Evolutionary conservation across 1,140 invertebrate species (phyloP), one percentile per base, ranked within the genome.

Genomic region (Argopecten irradians): DNA sequence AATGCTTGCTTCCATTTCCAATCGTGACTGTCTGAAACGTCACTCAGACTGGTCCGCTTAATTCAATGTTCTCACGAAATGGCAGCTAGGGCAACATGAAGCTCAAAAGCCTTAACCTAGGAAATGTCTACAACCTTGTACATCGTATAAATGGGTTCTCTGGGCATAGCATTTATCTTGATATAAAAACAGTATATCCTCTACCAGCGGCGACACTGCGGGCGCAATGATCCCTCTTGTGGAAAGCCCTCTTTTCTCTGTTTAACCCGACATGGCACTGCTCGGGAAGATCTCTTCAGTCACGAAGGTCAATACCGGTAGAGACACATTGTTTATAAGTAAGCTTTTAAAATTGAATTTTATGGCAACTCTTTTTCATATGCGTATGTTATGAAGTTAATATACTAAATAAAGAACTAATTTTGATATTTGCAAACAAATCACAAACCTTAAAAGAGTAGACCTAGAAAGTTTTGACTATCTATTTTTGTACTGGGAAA

Each of bases 51-150:
- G n/a, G 55, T n/a, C 22, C 55, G n/a, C 22, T 71, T 71, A 71
- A 71, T 71, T 28, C 55, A 28, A n/a, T 5, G 22, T 28, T 71
- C 55, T 0, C 55, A 71, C 55, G 55, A 71, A 71, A 71, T 71
- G 55, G 55, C 55, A 71, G 55, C 55, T 28, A 71, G 55, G 55
- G 55, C 22, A 71, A 71, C 55, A n/a, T 28, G 14, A n/a, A 71
- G 55, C 55, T 71, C 55, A 28, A 71, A 71, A 71, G n/a, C 55
- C 55, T n/a, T 71, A 71, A 71, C 55, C 22, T n/a, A 71, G 55
- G 43, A 71, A n/a, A 71, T 71, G 55, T 71, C 55, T 71, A n/a
- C 55, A 71, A 71, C 22, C 55, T 71, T 71, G 8, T 71, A n/a
- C 55, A 28, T 16, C 28, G n/a, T 71, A n/a, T n/a, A 71, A n/a